These are phyloP conservation scores for Martes martes DNA, from an alignment of 2,113 vertebrate genomes.

Conservation along the genomic window DNA sequence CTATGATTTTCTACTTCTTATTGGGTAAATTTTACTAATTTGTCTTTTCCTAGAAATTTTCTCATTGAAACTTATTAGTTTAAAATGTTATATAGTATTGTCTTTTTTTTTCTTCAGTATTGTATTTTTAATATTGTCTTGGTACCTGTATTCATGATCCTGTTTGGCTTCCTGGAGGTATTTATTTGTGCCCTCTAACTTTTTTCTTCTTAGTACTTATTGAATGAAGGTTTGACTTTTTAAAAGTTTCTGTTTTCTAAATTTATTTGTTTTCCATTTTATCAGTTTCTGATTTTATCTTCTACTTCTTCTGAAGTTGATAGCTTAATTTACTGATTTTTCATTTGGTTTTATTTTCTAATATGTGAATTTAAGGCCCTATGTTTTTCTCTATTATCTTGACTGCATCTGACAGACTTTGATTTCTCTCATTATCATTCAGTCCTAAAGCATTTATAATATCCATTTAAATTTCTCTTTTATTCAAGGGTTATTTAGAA, in stretches of 20 bases:
- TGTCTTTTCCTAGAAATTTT: slow-evolving; percentile 3
- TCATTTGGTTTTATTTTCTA: slow-evolving; percentile 43
- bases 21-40: background rate
- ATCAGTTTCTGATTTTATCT: slow-evolving; percentile 13
- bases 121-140: background rate
- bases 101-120: background rate
- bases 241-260: slow-evolving; percentile 1
- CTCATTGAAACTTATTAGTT: background rate
- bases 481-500: slow-evolving; percentile 14
- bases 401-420: background rate
- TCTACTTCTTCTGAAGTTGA: background rate
- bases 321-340: slow-evolving; percentile 49
- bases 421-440: slow-evolving; percentile 12
- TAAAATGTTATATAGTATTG: background rate
- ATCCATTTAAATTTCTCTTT: slow-evolving; percentile 54
- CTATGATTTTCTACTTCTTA: background rate
- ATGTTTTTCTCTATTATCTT: slow-evolving; percentile 29
- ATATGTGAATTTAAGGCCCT: slow-evolving; percentile 18
- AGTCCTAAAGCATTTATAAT: slow-evolving; percentile 4
- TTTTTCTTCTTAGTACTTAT: slow-evolving; percentile 5
- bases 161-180: background rate
- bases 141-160: background rate
- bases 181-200: background rate
- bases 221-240: background rate
- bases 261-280: slow-evolving; percentile 44